Conservation (phyloP, 2,113 vertebrate genomes). For the Erinaceus europaeus region DNA sequence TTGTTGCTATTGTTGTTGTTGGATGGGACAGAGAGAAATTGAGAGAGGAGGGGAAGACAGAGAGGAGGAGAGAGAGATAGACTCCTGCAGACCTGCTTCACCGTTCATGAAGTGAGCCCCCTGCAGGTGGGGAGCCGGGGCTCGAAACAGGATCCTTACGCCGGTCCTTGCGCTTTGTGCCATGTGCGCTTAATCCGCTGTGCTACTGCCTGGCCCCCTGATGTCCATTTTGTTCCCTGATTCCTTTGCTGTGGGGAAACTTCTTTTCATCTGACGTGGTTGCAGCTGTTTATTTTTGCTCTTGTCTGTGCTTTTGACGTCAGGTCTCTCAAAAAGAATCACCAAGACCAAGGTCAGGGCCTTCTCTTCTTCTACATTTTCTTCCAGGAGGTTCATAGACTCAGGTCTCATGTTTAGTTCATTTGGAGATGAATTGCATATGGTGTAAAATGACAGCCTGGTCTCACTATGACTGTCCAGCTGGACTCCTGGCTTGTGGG, state of each 20-base stretch:
- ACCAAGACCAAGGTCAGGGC: background rate
- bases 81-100: too few relatives aligned
- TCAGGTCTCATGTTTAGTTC: background rate
- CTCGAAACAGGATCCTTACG: too few relatives aligned
- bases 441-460: background rate
- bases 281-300: background rate
- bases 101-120: too few relatives aligned
- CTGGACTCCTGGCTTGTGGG: background rate
- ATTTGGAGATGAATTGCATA: background rate
- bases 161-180: too few relatives aligned
- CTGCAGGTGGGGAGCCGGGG: too few relatives aligned
- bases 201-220: too few relatives aligned
- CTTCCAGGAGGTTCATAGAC: background rate
- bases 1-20: too few relatives aligned
- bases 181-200: too few relatives aligned
- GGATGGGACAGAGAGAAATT: too few relatives aligned
- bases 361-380: background rate
- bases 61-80: too few relatives aligned
- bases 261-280: background rate
- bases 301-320: background rate
- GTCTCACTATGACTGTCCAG: background rate
- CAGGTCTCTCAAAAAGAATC: background rate
- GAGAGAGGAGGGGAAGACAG: too few relatives aligned
- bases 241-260: background rate
- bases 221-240: background rate